Conservation (phyloP, 2,888 invertebrate genomes). For the Drosophila planitibia region DNA sequence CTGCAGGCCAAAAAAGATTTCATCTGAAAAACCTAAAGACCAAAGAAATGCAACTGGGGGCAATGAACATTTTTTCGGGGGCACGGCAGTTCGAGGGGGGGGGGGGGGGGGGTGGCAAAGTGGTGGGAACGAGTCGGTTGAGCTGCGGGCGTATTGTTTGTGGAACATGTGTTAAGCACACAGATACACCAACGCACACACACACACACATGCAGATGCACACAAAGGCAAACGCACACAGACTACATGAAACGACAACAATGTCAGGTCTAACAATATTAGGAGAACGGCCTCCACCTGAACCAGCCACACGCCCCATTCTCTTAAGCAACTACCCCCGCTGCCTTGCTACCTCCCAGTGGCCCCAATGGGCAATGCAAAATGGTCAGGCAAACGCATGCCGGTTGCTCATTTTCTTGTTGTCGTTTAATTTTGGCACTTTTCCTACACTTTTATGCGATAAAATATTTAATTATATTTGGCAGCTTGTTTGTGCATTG, state of each 20-base stretch:
- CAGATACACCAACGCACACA: constrained; percentile 26
- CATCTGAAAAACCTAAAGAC: constrained; percentile 71
- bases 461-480: constrained; percentile 82
- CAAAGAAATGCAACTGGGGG: constrained; percentile 76
- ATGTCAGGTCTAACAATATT: constrained; percentile 76
- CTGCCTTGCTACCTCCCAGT: not conserved
- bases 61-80: constrained; percentile 36
- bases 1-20: constrained; percentile 75
- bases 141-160: constrained; percentile 78
- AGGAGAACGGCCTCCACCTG: constrained; percentile 66
- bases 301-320: constrained; percentile 16
- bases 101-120: not conserved
- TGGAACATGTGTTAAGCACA: constrained; percentile 68
- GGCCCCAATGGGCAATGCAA: constrained; percentile 18
- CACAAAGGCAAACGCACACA: constrained; percentile 3
- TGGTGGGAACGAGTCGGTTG: constrained; percentile 29
- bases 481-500: constrained; percentile 77
- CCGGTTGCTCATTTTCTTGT: constrained; percentile 74
- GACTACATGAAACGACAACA: constrained; percentile 58
- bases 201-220: constrained; percentile 12
- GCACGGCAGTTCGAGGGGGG: constrained; percentile 3
- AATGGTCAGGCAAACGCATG: constrained; percentile 67
- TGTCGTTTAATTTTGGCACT: constrained; percentile 77
- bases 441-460: constrained; percentile 76
- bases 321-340: not conserved